phyloP scores from a whole-genome alignment of 2,113 vertebrate genomes.

The Astatotilapia flaviijosephi region DNA sequence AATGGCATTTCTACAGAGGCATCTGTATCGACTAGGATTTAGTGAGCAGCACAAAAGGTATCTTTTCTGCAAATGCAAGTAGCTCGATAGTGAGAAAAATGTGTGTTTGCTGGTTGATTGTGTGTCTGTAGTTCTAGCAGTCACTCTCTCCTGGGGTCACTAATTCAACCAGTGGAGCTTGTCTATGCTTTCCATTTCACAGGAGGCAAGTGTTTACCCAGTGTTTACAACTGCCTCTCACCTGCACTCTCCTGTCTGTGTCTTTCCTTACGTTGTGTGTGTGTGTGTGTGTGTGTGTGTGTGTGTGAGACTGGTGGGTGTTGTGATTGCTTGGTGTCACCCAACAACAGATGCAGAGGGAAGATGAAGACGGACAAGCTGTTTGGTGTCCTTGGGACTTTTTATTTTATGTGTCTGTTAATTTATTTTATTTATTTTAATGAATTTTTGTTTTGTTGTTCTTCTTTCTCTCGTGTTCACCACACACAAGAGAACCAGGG shows the following conservation, averaged over 20 bases:
- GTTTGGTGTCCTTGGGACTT: background rate
- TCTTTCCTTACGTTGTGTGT: background rate
- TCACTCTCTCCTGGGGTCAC: slow-evolving; percentile 7
- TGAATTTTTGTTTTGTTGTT: background rate
- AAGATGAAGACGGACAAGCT: background rate
- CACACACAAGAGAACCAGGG: background rate
- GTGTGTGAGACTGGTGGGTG: background rate
- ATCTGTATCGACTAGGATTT: slow-evolving; percentile 8
- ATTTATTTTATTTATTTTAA: background rate
- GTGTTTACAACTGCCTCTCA: slow-evolving; percentile 4
- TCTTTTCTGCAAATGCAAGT: background rate
- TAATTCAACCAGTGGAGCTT: slow-evolving; percentile 22
- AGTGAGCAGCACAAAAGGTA: background rate
- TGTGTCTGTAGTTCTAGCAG: background rate
- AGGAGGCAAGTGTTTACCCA: slow-evolving; percentile 4
- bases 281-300: background rate
- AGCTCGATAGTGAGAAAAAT: background rate
- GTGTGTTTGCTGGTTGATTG: background rate
- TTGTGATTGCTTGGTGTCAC: background rate
- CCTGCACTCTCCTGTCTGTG: background rate
- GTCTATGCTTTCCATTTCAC: slow-evolving; percentile 17
- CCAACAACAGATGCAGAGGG: background rate
- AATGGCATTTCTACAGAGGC: slow-evolving; percentile 6
- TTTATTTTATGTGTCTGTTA: background rate
- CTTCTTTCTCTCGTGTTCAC: background rate